A percentile compares a stretch with the other conserved stretches of the same genome.
phyloP scores from a whole-genome alignment of 2,113 vertebrate genomes.

The Etia nguti region DNA sequence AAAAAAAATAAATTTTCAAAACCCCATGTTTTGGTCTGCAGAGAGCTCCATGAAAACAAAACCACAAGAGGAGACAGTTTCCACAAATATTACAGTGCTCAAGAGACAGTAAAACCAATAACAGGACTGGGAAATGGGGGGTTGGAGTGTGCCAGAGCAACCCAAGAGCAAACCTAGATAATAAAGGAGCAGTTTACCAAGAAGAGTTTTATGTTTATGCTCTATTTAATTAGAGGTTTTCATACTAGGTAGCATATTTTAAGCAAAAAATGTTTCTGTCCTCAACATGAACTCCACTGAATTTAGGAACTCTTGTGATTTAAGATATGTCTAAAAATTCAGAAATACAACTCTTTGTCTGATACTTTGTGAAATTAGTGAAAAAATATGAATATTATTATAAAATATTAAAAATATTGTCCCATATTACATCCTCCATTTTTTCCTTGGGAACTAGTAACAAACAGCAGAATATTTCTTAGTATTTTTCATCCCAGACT shows the following conservation, averaged over 20 bases:
- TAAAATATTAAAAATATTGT: background rate
- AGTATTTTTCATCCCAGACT: background rate
- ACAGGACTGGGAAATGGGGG: background rate
- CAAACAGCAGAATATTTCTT: background rate
- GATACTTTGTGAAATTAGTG: background rate
- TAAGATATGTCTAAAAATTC: background rate
- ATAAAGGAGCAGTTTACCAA: background rate
- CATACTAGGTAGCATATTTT: background rate
- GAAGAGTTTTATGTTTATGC: background rate
- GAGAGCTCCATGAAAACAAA: background rate
- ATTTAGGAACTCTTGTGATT: background rate
- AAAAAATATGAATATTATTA: background rate
- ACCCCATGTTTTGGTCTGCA: background rate
- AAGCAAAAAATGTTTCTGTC: background rate
- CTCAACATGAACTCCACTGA: background rate
- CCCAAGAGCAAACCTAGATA: background rate
- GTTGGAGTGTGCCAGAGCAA: background rate
- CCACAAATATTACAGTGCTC: background rate
- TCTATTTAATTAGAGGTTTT: background rate
- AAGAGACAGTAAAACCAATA: slow-evolving; percentile 9
- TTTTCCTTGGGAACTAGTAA: background rate
- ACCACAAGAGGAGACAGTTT: background rate
- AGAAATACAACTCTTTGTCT: background rate
- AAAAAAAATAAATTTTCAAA: background rate
- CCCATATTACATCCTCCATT: background rate